phyloP scores from a whole-genome alignment of 2,797 vertebrate species.

The Otus scops region DNA sequence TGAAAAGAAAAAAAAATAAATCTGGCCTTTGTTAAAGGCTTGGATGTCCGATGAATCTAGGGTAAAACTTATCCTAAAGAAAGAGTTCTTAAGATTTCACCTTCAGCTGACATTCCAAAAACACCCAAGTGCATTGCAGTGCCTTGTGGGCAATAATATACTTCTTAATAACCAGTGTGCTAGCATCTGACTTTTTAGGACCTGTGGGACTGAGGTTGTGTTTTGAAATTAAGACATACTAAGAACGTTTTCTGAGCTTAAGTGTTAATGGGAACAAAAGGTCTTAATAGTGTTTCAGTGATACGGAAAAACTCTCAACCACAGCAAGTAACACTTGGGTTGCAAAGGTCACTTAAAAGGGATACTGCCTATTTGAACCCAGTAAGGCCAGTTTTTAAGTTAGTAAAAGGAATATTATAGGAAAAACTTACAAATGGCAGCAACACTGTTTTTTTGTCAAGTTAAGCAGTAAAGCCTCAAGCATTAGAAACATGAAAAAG shows the following conservation, averaged over 20 bases:
- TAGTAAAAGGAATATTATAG: conserved; percentile 76
- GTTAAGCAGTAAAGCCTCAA: conserved; percentile 76
- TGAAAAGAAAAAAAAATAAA: conserved; percentile 31
- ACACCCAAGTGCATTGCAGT: neutral
- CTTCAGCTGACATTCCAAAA: neutral
- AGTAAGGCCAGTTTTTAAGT: conserved; percentile 79
- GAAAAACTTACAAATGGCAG: conserved; percentile 82
- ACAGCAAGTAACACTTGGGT: conserved; percentile 83
- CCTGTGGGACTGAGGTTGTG: conserved; percentile 1
- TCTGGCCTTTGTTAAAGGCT: conserved; percentile 29
- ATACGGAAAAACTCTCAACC: conserved; percentile 66
- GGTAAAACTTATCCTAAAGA: conserved; percentile 4
- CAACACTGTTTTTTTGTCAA: conserved; percentile 73
- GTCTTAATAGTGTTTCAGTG: conserved; percentile 55
- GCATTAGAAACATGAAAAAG: conserved; percentile 80
- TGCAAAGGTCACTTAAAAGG: conserved; percentile 84
- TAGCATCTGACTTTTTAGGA: conserved; percentile 18
- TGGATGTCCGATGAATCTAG: neutral
- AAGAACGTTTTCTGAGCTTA: conserved; percentile 15
- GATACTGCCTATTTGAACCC: conserved; percentile 78
- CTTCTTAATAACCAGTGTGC: conserved; percentile 4
- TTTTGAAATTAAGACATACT: conserved; percentile 62
- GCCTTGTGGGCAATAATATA: neutral
- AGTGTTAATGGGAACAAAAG: conserved; percentile 44
- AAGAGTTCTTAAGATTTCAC: neutral